These are phyloP conservation scores for Agrotis segetum DNA, from an alignment of 2,888 invertebrate species.

Conservation along the genomic window DNA sequence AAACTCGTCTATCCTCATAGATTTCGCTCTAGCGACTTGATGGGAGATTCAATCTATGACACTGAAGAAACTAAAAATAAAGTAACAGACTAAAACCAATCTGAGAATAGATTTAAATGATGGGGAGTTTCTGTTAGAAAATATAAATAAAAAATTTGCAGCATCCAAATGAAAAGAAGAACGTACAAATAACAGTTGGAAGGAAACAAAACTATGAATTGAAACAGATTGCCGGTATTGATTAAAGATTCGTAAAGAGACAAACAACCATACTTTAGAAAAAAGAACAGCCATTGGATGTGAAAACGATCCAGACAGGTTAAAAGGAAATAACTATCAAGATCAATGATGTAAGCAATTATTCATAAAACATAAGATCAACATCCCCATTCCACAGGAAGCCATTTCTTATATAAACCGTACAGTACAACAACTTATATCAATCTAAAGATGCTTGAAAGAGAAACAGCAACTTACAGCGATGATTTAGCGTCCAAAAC, in stretches of 20 bases:
- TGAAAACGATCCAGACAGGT: no score
- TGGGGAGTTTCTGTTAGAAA: neutral
- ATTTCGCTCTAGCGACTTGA: neutral
- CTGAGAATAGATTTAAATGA: neutral
- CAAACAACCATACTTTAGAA: no score
- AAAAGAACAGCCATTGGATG: neutral
- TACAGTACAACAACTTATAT: no score
- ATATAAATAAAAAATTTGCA: neutral
- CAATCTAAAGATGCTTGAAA: neutral
- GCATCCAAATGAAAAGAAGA: neutral
- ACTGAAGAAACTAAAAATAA: neutral
- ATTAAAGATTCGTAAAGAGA: neutral
- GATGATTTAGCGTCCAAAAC: neutral
- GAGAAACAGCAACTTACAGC: neutral
- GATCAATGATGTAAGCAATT: no score
- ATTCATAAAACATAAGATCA: no score
- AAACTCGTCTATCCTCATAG: neutral
- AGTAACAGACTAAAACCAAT: neutral
- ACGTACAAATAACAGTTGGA: neutral
- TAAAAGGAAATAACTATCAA: no score
- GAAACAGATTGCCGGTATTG: neutral
- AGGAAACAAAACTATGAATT: slow-evolving; percentile 1
- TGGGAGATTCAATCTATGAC: neutral
- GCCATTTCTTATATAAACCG: no score
- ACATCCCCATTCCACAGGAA: no score